Evolutionary conservation across 1,140 invertebrate species (phyloP).

Genomic region (Hyphantria cunea): DNA sequence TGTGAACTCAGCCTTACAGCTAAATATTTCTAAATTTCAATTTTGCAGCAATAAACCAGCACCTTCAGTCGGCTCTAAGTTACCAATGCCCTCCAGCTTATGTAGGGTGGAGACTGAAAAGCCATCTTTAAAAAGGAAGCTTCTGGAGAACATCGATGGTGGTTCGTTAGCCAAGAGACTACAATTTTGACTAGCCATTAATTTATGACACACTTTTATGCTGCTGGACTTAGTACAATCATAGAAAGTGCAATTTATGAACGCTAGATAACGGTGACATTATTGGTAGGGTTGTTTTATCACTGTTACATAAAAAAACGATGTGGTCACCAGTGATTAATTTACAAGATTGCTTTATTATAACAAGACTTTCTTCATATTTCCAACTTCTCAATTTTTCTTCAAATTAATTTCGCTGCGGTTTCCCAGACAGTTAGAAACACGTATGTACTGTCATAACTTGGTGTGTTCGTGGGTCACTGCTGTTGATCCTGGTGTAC

Average conservation of each 20-base stretch:
- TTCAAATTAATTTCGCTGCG: no score
- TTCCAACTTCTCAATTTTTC: no score
- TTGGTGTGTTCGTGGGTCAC: no score
- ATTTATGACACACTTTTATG: no score
- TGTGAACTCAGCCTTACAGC: not conserved
- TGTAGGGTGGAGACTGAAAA: conserved; percentile 84
- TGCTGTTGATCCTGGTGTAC: no score
- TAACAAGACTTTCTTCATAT: no score
- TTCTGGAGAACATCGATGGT: conserved; percentile 87
- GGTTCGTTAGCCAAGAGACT: conserved; percentile 86
- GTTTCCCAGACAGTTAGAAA: no score
- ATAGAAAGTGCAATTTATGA: conserved; percentile 49
- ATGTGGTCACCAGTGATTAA: no score
- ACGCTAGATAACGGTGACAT: conserved; percentile 3
- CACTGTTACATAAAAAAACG: no score
- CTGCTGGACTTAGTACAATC: conserved; percentile 9
- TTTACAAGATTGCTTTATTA: no score
- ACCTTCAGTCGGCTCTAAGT: conserved; percentile 89
- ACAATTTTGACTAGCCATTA: conserved; percentile 77
- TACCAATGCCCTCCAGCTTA: conserved; percentile 89
- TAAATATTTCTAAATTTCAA: conserved; percentile 48
- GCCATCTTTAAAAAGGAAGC: conserved; percentile 89
- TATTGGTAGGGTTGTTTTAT: no score
- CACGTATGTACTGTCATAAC: no score
- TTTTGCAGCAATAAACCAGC: conserved; percentile 92